Evolutionary conservation across 2,113 vertebrate genomes (phyloP), one percentile per base, ranked within the genome.

Genomic region (Megaleporinus macrocephalus): DNA sequence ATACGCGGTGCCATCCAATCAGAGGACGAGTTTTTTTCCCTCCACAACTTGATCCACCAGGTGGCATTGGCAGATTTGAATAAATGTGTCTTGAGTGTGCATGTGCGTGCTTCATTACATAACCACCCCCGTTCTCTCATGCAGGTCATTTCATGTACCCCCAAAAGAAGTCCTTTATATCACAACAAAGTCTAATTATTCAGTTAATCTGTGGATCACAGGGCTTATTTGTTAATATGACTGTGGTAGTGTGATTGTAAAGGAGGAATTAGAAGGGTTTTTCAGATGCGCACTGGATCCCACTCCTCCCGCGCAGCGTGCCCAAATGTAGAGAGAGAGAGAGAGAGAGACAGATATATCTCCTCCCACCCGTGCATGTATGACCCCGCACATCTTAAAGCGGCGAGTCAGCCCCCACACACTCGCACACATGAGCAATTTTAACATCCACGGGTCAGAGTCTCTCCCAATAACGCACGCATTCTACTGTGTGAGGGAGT

Each of bases 371-470:
- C 84, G 88, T 90, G 83, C 89, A 89, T 89, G 81, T 86, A 89
- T 90, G 91, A 91, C 90, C 91, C 87, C 72, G 85, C 82, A 86
- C 81, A 91, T 89, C 90, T 90, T 86, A 74, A 87, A 90, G 87
- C 84, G 73, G 53, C 79, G 76, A 76, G 85, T 73, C 88, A 80
- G 82, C 91, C 91, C 91, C 90, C 91, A 86, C 91, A 86, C 88
- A 82, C 85, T 85, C 65, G 62, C 89, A 90, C 86, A 88, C 85
- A 88, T 84, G 88, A 87, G 89, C 88, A 90, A 91, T 91, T 90
- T 91, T 88, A 84, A 88, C 86, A 88, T 89, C 90, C 90, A 89
- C 78, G 86, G 90, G 91, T 90, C 88, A 89, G 87, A 89, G 29
- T 70, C 55, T 69, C 80, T 83, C 85, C 47, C 84, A 73, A 72